phyloP scores from a whole-genome alignment of 2,797 vertebrate genomes.

The Alcedo atthis region DNA sequence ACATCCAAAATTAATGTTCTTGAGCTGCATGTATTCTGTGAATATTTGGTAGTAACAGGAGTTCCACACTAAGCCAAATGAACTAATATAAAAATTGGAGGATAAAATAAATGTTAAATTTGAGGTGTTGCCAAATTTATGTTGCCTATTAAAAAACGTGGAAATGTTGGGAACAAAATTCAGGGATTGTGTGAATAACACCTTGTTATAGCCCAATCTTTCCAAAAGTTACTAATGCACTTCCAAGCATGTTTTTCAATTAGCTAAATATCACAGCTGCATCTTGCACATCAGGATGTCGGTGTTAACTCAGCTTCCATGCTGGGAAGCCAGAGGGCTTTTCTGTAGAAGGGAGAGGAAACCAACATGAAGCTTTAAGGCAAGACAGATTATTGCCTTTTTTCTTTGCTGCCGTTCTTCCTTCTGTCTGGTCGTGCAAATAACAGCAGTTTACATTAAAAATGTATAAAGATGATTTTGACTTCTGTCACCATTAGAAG shows the following conservation, averaged over 20 bases:
- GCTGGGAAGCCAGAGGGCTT: constrained; percentile 49
- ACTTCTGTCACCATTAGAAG: background rate
- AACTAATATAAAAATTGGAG: background rate
- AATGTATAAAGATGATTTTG: constrained; percentile 10
- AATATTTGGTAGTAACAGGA: background rate
- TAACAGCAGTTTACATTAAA: constrained; percentile 15
- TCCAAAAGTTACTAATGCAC: constrained; percentile 55
- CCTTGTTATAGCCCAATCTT: constrained; percentile 23
- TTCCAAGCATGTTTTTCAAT: constrained; percentile 59
- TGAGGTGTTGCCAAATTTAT: background rate
- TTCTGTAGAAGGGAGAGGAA: constrained; percentile 22
- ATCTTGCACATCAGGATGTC: constrained; percentile 46
- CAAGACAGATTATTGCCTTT: background rate
- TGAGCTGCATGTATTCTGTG: background rate
- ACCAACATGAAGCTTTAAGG: background rate
- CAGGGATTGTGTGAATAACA: background rate
- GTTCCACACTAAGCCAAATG: background rate
- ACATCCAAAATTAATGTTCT: background rate
- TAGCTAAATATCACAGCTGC: constrained; percentile 60
- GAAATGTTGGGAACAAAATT: background rate
- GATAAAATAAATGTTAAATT: constrained; percentile 8
- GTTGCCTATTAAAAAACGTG: rapidly evolving
- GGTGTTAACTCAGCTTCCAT: constrained; percentile 13
- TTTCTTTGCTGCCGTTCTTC: background rate
- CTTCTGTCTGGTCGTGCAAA: constrained; percentile 3